Percentiles rank a stretch among this genome's conserved stretches.
These are phyloP conservation scores for Drosophila tropicalis DNA, from an alignment of 1,140 invertebrate genomes.

Conservation along the genomic window DNA sequence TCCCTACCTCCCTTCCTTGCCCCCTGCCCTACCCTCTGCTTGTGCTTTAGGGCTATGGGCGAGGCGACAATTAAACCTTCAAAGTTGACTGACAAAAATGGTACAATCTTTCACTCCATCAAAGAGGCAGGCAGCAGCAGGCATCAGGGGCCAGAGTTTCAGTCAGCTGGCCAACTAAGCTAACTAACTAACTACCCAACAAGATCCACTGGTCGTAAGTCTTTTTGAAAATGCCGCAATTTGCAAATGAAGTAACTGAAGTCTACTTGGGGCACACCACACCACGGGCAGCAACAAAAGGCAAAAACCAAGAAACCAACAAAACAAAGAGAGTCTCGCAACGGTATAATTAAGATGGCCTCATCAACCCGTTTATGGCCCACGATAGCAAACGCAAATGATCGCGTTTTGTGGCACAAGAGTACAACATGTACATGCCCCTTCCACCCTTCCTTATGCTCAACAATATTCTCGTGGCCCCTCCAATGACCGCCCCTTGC, in stretches of 20 bases:
- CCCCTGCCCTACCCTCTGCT: background rate
- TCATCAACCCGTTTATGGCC: constrained; percentile 73
- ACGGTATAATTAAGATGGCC: constrained; percentile 76
- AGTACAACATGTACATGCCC: background rate
- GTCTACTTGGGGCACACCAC: constrained; percentile 30
- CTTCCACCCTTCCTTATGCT: constrained; percentile 24
- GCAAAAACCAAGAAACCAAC: background rate
- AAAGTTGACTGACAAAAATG: constrained; percentile 60
- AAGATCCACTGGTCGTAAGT: constrained; percentile 2
- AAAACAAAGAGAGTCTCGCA: constrained; percentile 64
- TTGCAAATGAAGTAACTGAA: constrained; percentile 67
- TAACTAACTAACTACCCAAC: constrained; percentile 4
- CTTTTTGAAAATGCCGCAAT: constrained; percentile 70
- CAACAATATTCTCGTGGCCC: background rate
- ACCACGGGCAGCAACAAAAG: constrained; percentile 21
- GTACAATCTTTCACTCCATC: constrained; percentile 53
- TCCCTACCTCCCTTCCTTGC: background rate
- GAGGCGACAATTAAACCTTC: constrained; percentile 60
- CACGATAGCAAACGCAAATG: constrained; percentile 44
- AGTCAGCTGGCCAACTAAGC: background rate
- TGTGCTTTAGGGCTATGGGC: constrained; percentile 19
- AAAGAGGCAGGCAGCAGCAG: background rate
- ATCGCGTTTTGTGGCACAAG: constrained; percentile 66
- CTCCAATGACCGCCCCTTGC: background rate
- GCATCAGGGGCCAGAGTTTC: background rate